These are phyloP conservation scores for Scalopus aquaticus DNA, from an alignment of 2,113 vertebrate genomes.

Conservation along the genomic window DNA sequence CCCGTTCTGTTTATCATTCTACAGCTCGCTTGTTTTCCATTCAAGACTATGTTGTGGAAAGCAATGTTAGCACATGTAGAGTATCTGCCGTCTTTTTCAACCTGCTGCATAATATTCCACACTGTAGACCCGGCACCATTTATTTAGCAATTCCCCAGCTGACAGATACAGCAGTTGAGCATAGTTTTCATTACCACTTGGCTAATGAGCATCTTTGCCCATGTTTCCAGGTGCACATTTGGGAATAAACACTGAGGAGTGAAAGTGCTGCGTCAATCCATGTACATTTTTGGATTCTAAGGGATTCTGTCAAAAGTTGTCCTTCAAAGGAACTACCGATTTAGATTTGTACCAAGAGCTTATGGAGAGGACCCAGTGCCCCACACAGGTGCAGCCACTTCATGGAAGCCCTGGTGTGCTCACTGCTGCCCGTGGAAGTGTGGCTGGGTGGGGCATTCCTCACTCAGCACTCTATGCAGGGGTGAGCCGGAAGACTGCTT, in stretches of 20 bases:
- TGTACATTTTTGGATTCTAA: background rate
- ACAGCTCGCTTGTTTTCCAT: background rate
- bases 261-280: background rate
- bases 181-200: background rate
- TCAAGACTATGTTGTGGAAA: background rate
- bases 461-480: slow-evolving; percentile 10
- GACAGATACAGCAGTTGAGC: background rate
- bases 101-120: background rate
- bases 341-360: background rate
- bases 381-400: background rate
- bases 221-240: background rate
- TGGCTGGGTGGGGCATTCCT: background rate
- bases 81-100: background rate
- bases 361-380: background rate
- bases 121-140: background rate
- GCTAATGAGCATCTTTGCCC: background rate
- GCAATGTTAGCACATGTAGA: background rate
- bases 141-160: background rate
- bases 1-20: background rate
- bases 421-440: background rate
- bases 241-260: slow-evolving; percentile 5
- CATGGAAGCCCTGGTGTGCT: background rate
- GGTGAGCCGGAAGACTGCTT: slow-evolving; percentile 33
- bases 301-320: background rate
- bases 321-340: background rate